These are phyloP conservation scores for Psylliodes chrysocephalus DNA, from an alignment of 2,888 invertebrate species.

Conservation along the genomic window DNA sequence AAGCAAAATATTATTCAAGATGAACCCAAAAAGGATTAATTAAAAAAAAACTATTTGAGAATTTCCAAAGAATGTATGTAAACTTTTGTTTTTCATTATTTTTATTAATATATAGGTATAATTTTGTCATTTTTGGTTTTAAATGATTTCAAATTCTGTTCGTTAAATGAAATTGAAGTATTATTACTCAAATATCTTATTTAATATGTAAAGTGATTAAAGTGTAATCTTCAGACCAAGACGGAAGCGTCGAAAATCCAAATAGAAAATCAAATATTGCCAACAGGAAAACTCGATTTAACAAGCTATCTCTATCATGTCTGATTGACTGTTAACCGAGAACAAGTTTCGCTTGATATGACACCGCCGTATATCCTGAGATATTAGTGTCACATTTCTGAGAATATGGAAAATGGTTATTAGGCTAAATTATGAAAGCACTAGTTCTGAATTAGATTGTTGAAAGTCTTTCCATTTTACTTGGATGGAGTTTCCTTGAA, in stretches of 20 bases:
- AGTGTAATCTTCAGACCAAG: neutral
- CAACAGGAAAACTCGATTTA: slow-evolving; percentile 9
- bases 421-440: neutral
- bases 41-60: too few species aligned
- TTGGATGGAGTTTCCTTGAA: neutral
- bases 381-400: slow-evolving; percentile 1
- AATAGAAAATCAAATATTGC: slow-evolving; percentile 8
- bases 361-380: neutral
- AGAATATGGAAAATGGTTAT: slow-evolving; percentile 1
- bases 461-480: neutral
- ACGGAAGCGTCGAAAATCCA: neutral
- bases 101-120: too few species aligned
- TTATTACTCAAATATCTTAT: neutral
- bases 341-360: slow-evolving; percentile 2
- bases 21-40: too few species aligned
- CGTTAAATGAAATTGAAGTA: too few species aligned
- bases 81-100: too few species aligned
- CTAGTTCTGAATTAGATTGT: neutral
- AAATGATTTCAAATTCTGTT: too few species aligned
- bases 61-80: too few species aligned
- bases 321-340: slow-evolving; percentile 7
- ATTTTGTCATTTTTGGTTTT: too few species aligned
- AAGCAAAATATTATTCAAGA: too few species aligned
- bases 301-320: slow-evolving; percentile 6
- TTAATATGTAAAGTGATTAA: neutral